Base-by-base conservation (phyloP, 2,888 invertebrate species). In the Lycia hirtaria region DNA sequence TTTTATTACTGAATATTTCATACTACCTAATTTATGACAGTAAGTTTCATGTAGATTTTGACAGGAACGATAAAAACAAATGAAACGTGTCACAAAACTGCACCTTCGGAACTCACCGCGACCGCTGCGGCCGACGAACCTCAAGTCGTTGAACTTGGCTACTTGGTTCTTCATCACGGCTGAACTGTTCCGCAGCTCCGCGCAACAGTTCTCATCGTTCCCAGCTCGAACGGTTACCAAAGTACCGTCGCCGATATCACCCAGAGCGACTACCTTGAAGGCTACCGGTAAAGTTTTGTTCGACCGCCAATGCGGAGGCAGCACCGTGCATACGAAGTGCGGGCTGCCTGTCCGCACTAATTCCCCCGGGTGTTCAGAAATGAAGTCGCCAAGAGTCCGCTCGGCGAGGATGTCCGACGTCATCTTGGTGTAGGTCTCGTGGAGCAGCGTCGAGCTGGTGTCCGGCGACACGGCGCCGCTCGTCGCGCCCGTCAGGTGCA, bases 81-180 rank as follows among this genome's bases (percentile, higher is more conserved):
- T 45, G 24, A 47, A 69, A 65, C 73, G 67, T 73, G 67, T 77
- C 73, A 76, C 80, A 81, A 79, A 89, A 92, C 91, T 90, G 90
- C 90, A 92, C 91, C 91, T 91, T 90, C 84, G 73, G 87, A 87
- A 93, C 95, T 96, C 93, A 99, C 99, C 99, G 95, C 99, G 94
- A 76, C 99, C 99, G 85, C 98, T 98, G 85, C 99, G 94, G 72
- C 99, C 99, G 76, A 99, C 98, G 93, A 99, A 99, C 85, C 99
- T 94, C 76, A 99, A 93, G 93, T 99, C 99, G 87, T 98, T 98
- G 92, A 99, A 99, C 92, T 98, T 98, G 71, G 99, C 99, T 74
- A 99, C 98, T 86, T 98, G 98, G 87, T 98, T 98, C 93, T 98
- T 98, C 97, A 99, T 98, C 78, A 98, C 96, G 26, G 99, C 98